Base-by-base conservation (phyloP, 2,113 vertebrate species). In the Pagrus major region DNA sequence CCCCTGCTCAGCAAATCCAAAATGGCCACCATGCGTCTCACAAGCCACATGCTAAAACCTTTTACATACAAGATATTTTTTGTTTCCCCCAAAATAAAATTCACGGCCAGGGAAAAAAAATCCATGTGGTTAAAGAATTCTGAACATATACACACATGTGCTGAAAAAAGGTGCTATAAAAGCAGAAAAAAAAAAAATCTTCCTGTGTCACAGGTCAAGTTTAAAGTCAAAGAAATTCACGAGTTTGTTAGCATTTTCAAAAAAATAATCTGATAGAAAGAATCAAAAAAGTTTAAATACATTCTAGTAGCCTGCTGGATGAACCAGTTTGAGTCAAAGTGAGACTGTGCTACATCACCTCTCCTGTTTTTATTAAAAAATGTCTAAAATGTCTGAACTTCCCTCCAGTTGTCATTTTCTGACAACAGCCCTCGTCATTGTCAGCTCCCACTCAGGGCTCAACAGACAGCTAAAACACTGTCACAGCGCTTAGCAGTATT, bases 11-110 rank as follows among this genome's bases (percentile, higher is more conserved):
- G 86, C 89, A 91, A 93, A 91, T 91, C 89, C 92, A 94, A 93
- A 92, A 92, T 86, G 92, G 93, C 91, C 91, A 84, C 88, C 94
- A 95, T 95, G 94, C 94, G 91, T 93, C 90, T 87, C 84, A 90
- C 92, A 92, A 94, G 91, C 91, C 88, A 91, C 93, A 93, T 91
- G 92, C 91, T 88, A 81, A n/a, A 91, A 91, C 80, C 85, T 76
- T 86, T 81, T 73, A 88, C 81, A 77, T 54, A 86, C 71, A 84
- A 84, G 82, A 83, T 85, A 65, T 51, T 23, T 23, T 29, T 56
- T 54, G 20, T 47, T 47, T n/a, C n/a, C 29, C 42, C 59, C 74
- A 87, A 90, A 88, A 84, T 65, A 69, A 85, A 46, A 23, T 74
- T 86, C 21, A 83, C 39, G 59, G 71, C 69, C 61, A 54, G 60